phyloP scores from a whole-genome alignment of 2,797 vertebrate species.

The Echiichthys vipera region DNA sequence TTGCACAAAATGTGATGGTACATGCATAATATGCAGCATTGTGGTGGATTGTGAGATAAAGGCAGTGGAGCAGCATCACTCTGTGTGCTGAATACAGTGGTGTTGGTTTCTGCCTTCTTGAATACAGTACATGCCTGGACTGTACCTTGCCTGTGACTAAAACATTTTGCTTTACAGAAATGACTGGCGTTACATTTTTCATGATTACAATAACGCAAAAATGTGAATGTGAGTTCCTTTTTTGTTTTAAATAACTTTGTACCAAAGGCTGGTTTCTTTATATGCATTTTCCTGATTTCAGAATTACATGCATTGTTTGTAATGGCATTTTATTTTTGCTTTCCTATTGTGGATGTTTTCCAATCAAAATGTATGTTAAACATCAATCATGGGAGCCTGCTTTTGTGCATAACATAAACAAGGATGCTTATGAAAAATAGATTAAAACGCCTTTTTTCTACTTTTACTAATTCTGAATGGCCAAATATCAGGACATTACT shows the following conservation, averaged over 20 bases:
- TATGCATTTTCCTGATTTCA: slow-evolving; percentile 52
- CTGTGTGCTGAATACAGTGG: slow-evolving; percentile 33
- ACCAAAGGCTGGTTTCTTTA: slow-evolving; percentile 84
- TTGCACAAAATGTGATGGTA: slow-evolving; percentile 39
- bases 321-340: slow-evolving; percentile 78
- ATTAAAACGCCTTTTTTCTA: slow-evolving; percentile 70
- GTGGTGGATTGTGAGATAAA: slow-evolving; percentile 27
- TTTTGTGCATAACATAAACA: slow-evolving; percentile 62
- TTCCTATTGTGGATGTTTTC: slow-evolving; percentile 76
- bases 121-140: slow-evolving; percentile 72
- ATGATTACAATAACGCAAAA: slow-evolving; percentile 16
- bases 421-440: slow-evolving; percentile 39
- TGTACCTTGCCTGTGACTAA: slow-evolving; percentile 77
- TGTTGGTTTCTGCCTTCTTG: slow-evolving; percentile 55
- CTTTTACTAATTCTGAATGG: slow-evolving; percentile 74
- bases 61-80: slow-evolving; percentile 12
- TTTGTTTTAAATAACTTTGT: slow-evolving; percentile 69
- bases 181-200: slow-evolving; percentile 44
- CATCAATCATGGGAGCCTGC: slow-evolving; percentile 84
- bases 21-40: slow-evolving; percentile 39
- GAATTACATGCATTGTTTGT: slow-evolving; percentile 48
- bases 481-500: slow-evolving; percentile 69
- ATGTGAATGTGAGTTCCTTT: slow-evolving; percentile 40
- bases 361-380: slow-evolving; percentile 64
- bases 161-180: slow-evolving; percentile 51